A percentile compares a stretch with the other conserved stretches of the same genome.
Evolutionary conservation across 2,113 vertebrate species (phyloP).

Genomic region (Gnathonemus longibarbis): DNA sequence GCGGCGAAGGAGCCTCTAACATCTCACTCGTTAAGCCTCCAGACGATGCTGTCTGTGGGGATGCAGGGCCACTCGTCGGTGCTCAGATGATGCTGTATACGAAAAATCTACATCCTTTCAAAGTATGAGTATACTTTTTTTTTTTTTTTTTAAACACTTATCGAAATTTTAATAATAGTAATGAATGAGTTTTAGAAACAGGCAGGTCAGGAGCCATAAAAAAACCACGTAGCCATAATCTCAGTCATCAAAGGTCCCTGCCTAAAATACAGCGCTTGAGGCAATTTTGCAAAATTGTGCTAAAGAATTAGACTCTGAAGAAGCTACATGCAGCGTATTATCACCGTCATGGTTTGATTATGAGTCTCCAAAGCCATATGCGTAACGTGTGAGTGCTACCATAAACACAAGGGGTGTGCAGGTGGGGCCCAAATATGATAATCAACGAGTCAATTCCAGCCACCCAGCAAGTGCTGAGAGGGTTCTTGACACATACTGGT

Average conservation of each 20-base stretch:
- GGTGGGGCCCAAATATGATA: neutral
- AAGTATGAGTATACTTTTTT: neutral
- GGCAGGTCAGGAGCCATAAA: neutral
- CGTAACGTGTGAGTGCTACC: neutral
- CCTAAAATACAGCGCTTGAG: neutral
- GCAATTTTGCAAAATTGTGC: neutral
- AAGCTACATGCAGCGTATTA: neutral
- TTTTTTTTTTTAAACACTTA: neutral
- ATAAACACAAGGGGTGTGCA: neutral
- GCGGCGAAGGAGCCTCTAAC: too few species aligned
- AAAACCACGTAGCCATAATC: neutral
- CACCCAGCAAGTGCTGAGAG: neutral
- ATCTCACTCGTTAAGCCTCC: neutral
- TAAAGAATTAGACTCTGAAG: neutral
- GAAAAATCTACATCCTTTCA: neutral
- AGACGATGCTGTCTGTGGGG: neutral
- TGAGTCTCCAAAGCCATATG: neutral
- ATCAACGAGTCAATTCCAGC: neutral
- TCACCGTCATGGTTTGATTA: neutral
- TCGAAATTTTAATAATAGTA: neutral
- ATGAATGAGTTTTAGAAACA: neutral
- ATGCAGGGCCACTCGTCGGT: neutral
- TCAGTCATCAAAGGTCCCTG: neutral
- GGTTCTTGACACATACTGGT: neutral
- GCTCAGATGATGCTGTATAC: neutral